These are phyloP conservation scores for Pollenia labialis DNA, from an alignment of 2,888 invertebrate genomes.

Conservation along the genomic window DNA sequence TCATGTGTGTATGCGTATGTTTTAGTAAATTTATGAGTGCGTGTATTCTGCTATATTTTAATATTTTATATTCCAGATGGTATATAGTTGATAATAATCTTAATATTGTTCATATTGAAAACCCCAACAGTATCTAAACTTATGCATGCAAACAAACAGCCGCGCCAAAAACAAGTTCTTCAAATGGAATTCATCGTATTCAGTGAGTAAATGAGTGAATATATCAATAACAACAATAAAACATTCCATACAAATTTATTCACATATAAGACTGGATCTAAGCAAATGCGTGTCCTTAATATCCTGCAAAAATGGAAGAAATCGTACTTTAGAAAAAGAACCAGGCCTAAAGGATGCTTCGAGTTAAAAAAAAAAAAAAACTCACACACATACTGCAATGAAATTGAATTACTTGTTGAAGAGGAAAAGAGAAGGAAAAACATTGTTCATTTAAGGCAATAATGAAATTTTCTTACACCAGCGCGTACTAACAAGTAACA, in stretches of 20 bases:
- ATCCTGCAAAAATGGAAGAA: neutral
- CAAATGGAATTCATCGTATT: neutral
- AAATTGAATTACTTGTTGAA: slow-evolving; percentile 41
- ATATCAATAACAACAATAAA: slow-evolving; percentile 40
- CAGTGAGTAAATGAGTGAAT: neutral
- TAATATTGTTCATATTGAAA: slow-evolving; percentile 32
- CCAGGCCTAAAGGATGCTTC: slow-evolving; percentile 5
- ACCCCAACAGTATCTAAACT: slow-evolving; percentile 19
- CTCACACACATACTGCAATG: neutral
- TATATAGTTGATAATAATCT: slow-evolving; percentile 32
- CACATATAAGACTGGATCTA: slow-evolving; percentile 17
- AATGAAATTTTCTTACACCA: neutral
- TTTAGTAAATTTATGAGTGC: neutral
- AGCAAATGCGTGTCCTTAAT: slow-evolving; percentile 1
- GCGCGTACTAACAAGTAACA: neutral
- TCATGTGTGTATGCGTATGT: neutral
- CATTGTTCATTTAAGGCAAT: slow-evolving; percentile 28
- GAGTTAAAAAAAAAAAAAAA: neutral
- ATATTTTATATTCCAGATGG: slow-evolving; percentile 54
- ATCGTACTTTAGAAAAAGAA: neutral
- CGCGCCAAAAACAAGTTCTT: neutral
- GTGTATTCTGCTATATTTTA: neutral
- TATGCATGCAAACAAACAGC: neutral
- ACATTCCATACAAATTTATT: slow-evolving; percentile 25
- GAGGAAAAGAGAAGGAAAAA: neutral